These are phyloP conservation scores for Odontocolon sp. DNA, from an alignment of 2,888 invertebrate species.

Conservation along the genomic window DNA sequence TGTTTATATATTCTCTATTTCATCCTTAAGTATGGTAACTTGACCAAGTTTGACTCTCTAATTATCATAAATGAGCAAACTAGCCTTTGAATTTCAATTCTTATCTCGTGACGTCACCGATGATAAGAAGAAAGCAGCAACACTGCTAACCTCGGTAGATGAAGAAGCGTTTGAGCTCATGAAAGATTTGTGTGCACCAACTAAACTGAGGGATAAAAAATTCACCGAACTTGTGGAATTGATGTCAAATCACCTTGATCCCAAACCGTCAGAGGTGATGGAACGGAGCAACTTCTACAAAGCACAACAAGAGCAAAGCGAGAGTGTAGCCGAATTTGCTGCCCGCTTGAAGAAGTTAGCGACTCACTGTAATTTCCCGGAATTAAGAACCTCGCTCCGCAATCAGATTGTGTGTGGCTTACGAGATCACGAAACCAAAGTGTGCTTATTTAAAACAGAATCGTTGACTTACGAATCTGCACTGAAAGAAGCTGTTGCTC, in stretches of 20 bases:
- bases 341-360: conserved; percentile 55
- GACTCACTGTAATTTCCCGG: conserved; percentile 53
- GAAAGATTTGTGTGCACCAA: conserved; percentile 56
- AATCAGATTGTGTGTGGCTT: conserved; percentile 60
- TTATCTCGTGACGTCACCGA: conserved; percentile 7
- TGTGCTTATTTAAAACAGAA: conserved; percentile 30
- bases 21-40: no score
- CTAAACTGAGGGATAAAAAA: conserved; percentile 45
- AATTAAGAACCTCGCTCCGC: conserved; percentile 46
- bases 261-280: conserved; percentile 53
- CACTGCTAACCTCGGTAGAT: conserved; percentile 42
- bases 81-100: conserved; percentile 19
- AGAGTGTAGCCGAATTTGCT: conserved; percentile 49
- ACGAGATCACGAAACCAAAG: conserved; percentile 44
- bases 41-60: no score
- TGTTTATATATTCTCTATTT: no score
- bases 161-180: conserved; percentile 48
- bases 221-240: conserved; percentile 52
- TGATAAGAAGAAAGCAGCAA: conserved; percentile 51
- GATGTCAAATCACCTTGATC: conserved; percentile 55
- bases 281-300: conserved; percentile 58
- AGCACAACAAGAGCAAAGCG: conserved; percentile 45
- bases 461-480: conserved; percentile 42
- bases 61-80: no score
- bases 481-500: conserved; percentile 37